phyloP scores from a whole-genome alignment of 2,113 vertebrate genomes.

The Corythaeola cristata region DNA sequence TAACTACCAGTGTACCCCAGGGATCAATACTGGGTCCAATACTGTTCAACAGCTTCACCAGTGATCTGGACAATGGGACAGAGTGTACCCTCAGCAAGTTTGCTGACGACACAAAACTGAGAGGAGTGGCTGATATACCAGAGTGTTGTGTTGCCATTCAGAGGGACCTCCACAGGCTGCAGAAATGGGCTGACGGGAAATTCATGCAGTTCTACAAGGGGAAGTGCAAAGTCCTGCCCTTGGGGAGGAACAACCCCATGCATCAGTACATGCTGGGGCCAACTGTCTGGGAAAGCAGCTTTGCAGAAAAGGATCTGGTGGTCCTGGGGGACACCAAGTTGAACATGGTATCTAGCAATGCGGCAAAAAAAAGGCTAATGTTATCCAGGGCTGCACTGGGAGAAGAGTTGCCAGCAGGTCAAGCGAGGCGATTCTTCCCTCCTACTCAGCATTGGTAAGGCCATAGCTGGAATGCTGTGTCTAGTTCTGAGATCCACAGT shows the following conservation, averaged over 20 bases:
- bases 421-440: neutral
- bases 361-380: neutral
- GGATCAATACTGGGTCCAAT: no score
- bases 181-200: neutral
- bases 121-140: neutral
- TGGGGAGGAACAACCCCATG: neutral
- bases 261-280: neutral
- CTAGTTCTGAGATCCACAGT: neutral
- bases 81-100: neutral
- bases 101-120: neutral
- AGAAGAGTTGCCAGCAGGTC: neutral
- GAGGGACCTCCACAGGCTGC: neutral
- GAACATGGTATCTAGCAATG: neutral
- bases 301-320: neutral
- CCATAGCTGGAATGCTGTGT: neutral
- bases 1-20: no score
- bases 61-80: neutral
- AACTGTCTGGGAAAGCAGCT: neutral
- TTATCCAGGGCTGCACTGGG: neutral
- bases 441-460: neutral
- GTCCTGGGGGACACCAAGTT: neutral
- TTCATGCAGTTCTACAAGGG: neutral
- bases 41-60: no score
- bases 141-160: neutral
- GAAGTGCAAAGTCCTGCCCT: neutral